Evolutionary conservation across 2,113 vertebrate species (phyloP).

Genomic region (Pheucticus melanocephalus): DNA sequence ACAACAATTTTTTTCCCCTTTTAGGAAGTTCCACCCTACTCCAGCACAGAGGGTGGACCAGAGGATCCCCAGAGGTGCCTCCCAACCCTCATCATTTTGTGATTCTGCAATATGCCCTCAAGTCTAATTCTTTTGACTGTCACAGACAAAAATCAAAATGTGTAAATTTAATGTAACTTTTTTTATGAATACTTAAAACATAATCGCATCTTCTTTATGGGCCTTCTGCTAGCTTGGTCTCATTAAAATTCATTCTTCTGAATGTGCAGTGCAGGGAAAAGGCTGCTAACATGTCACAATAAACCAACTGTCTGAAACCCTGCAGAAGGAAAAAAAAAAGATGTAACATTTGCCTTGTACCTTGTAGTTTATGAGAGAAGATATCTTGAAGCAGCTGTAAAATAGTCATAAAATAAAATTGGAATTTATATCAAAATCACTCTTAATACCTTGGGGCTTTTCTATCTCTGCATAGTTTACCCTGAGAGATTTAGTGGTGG

Average conservation of each 20-base stretch:
- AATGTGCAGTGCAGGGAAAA: conserved; percentile 25
- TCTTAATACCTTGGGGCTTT: conserved; percentile 64
- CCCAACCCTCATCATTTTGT: background rate
- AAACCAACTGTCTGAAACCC: conserved; percentile 65
- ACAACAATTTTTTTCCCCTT: background rate
- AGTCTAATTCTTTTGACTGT: conserved; percentile 11
- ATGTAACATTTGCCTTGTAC: conserved; percentile 53
- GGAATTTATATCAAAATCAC: conserved; percentile 71
- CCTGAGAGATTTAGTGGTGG: conserved; percentile 55
- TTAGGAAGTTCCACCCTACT: background rate
- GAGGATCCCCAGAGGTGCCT: background rate
- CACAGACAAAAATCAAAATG: conserved; percentile 58
- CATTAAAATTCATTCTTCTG: conserved; percentile 62
- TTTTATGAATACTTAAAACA: conserved; percentile 68
- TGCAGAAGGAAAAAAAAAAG: background rate
- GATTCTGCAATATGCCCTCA: background rate
- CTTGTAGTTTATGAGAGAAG: conserved; percentile 52
- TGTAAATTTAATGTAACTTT: conserved; percentile 55
- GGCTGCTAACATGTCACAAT: conserved; percentile 63
- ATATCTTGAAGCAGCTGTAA: conserved; percentile 62
- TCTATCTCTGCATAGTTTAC: conserved; percentile 65
- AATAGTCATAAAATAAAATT: conserved; percentile 71
- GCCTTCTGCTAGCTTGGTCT: conserved; percentile 53
- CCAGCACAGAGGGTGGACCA: background rate
- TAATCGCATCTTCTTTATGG: conserved; percentile 63